Percentiles rank a stretch among this genome's conserved stretches.
These are phyloP conservation scores for Scomber japonicus DNA, from an alignment of 2,113 vertebrate genomes.

Conservation along the genomic window DNA sequence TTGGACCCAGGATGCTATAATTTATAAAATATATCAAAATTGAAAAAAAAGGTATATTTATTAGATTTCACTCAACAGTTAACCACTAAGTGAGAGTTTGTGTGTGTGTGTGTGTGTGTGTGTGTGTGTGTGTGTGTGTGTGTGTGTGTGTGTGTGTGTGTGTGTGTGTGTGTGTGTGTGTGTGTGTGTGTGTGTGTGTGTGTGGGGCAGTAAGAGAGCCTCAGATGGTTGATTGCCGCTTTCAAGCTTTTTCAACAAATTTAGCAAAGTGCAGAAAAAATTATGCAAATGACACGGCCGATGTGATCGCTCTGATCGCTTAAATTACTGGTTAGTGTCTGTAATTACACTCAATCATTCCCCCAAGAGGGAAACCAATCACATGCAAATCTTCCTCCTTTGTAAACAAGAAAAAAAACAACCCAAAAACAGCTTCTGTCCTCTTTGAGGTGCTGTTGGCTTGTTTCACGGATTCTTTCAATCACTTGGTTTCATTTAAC, in stretches of 20 bases:
- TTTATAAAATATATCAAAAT: too few species aligned
- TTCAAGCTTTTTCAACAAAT: conserved; percentile 26
- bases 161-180: conserved; percentile 5
- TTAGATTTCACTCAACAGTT: too few species aligned
- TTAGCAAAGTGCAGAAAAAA: conserved; percentile 29
- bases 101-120: conserved; percentile 3
- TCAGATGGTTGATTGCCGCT: neutral
- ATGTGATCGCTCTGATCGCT: conserved; percentile 15
- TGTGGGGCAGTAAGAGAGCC: conserved; percentile 3
- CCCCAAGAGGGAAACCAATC: neutral
- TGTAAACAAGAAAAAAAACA: too few species aligned
- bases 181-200: neutral
- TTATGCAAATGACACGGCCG: conserved; percentile 11
- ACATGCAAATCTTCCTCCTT: neutral
- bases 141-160: too few species aligned
- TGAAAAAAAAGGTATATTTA: too few species aligned
- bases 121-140: neutral
- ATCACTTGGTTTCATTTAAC: too few species aligned
- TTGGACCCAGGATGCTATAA: too few species aligned
- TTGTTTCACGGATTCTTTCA: too few species aligned
- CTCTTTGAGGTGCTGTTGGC: neutral
- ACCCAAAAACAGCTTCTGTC: too few species aligned
- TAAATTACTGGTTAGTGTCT: conserved; percentile 7
- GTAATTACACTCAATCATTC: conserved; percentile 17
- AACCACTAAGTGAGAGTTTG: too few species aligned